Evolutionary conservation across 2,113 vertebrate genomes (phyloP), one percentile per base, ranked within the genome.

Genomic region (Odontesthes bonariensis): DNA sequence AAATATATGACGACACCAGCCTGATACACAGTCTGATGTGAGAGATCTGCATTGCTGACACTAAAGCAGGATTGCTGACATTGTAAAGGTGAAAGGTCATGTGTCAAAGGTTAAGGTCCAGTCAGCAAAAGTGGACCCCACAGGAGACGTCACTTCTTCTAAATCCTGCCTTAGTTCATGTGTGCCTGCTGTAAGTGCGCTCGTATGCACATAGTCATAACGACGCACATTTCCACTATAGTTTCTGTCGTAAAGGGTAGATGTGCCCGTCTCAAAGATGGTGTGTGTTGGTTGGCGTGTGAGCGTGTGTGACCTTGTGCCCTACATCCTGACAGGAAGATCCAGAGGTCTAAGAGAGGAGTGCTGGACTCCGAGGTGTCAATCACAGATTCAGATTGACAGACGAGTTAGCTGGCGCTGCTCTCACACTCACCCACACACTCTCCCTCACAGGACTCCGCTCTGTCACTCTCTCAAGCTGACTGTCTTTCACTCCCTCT

Each of bases 301-400:
- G 53, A 20, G 60, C 40, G 57, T 61, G 31, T 49, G 53, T 83
- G 88, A 86, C 87, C 89, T 67, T 58, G 23, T 78, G 84, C 84
- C 79, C 84, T 63, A 88, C 78, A 89, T 89, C 68, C 77, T 86
- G 88, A 88, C 87, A 87, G 86, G 69, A 86, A 70, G 83, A 77
- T 66, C 83, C 88, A 75, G 70, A 49, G 81, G 88, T 84, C 83
- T 78, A 72, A 79, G 81, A 84, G 74, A 72, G 67, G 78, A 74
- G 72, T 31, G 17, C 44, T 35, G 85, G 81, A 88, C 85, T 81
- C 88, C 2, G 12, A 74, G 82, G 87, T 92, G 91, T 82, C 92
- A 89, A 89, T 93, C 92, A 89, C 63, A 79, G 64, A 82, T 78
- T 56, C 38, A 47, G 90, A 89, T 79, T 92, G 92, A 93, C 90